Conservation (phyloP, 2,797 vertebrate species). For the Microtus agrestis region DNA sequence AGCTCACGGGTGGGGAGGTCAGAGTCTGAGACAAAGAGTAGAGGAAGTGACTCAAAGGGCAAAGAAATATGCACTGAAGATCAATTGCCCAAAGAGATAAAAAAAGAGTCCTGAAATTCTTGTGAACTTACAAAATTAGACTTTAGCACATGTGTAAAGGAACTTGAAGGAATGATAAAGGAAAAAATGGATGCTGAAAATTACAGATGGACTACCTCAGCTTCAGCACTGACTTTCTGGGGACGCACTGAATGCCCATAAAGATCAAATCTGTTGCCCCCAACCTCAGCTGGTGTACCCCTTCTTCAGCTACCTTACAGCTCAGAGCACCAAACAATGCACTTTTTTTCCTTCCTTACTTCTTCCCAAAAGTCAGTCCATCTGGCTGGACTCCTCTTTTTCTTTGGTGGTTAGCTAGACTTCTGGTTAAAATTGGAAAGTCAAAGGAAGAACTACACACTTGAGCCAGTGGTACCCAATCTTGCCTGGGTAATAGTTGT, state of each 20-base stretch:
- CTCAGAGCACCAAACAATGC: neutral
- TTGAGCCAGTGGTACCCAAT: neutral
- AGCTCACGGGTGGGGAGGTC: neutral
- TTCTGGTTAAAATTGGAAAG: slow-evolving; percentile 10
- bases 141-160: neutral
- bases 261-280: neutral
- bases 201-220: neutral
- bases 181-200: neutral
- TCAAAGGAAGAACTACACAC: neutral
- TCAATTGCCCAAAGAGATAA: slow-evolving; percentile 28
- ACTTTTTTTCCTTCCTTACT: neutral
- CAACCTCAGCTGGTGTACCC: neutral
- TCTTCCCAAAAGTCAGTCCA: neutral
- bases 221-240: neutral
- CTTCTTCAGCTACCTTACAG: neutral
- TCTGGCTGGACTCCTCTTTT: neutral
- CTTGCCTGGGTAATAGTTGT: neutral
- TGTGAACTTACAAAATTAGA: slow-evolving; percentile 37
- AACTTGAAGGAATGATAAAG: neutral
- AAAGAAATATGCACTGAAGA: neutral
- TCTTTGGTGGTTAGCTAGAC: neutral
- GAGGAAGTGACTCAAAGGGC: neutral
- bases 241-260: neutral
- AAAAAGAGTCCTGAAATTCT: neutral
- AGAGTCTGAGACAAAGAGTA: neutral